A percentile compares a stretch with the other conserved stretches of the same genome.
Evolutionary conservation across 2,113 vertebrate genomes (phyloP).

Genomic region (Centropus unirufus): DNA sequence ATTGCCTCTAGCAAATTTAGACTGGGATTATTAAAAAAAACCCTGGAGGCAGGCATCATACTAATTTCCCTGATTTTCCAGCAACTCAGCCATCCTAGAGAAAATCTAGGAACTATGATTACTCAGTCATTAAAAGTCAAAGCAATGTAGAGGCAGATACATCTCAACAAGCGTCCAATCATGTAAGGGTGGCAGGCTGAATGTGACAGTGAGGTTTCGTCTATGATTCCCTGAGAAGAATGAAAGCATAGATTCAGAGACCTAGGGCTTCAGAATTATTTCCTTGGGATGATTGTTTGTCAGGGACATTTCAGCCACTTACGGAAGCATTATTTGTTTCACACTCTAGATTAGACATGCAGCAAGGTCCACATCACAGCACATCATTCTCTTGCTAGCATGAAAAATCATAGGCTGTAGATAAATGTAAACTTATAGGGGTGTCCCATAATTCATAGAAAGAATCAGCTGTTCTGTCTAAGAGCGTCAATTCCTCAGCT

Average conservation of each 20-base stretch:
- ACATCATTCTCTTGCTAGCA: not conserved
- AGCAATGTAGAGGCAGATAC: not conserved
- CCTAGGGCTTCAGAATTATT: not conserved
- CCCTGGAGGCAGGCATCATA: not conserved
- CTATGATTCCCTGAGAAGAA: not conserved
- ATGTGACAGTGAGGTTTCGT: not conserved
- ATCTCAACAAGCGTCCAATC: not conserved
- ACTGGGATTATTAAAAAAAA: not conserved
- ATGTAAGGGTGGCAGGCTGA: not conserved
- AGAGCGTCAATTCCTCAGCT: constrained; percentile 15
- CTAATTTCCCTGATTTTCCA: not conserved
- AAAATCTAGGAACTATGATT: not conserved
- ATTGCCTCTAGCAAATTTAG: not conserved
- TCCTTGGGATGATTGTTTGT: not conserved
- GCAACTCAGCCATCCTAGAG: not conserved
- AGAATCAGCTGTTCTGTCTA: constrained; percentile 3
- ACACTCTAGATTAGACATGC: not conserved
- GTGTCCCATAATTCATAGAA: constrained; percentile 18
- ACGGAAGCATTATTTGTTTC: not conserved
- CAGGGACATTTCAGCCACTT: not conserved
- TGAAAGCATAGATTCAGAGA: not conserved
- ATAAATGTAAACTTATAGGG: constrained; percentile 3
- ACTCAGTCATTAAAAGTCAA: not conserved
- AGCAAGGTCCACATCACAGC: not conserved
- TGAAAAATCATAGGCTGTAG: not conserved